Evolutionary conservation across 1,140 invertebrate genomes (phyloP), one percentile per base, ranked within the genome.

Genomic region (Chironomus tepperi): DNA sequence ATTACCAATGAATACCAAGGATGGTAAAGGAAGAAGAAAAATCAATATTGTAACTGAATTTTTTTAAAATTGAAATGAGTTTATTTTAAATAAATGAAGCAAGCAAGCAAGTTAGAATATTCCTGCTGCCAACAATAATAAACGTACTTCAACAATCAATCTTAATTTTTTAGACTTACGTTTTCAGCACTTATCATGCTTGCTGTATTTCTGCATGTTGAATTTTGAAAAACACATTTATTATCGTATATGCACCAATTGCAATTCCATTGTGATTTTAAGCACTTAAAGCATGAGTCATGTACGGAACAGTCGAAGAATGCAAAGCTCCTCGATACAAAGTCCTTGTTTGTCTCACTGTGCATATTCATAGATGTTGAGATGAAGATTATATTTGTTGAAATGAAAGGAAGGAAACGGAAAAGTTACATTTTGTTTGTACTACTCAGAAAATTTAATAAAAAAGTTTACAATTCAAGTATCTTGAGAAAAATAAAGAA

Each of bases 201-300:
- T 47, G 85, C 85, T 74, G 89, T 90, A 77, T 87, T 87, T 78
- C 91, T 92, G 82, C 94, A 97, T 21, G 86, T 84, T 42, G 91
- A 90, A 24, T 88, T 89, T 81, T 97, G 92, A 84, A 96, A 91
- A 0, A 94, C 94, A 81, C 96, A 98, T 79, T 89, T 91, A 82
- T 98, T 98, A 78, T 97, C 94, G 81, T 95, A 95, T 73, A 98
- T 92, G 83, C 97, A 98, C 97, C 97, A 97, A 79, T 93, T 96
- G 79, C 95, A 97, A 2, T 90, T 89, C 95, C 95, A 97, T 77
- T 92, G 89, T 74, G 93, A 93, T 78, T 88, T 89, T 5, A 96
- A 93, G 83, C 95, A 97, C 43, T 91, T 88, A 67, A 89, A 88
- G 81, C 95, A 97, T 77, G 92, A 93, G 10, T 85, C 89, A 81